Conservation (phyloP, 2,888 invertebrate species). For the Andrena camellia region DNA sequence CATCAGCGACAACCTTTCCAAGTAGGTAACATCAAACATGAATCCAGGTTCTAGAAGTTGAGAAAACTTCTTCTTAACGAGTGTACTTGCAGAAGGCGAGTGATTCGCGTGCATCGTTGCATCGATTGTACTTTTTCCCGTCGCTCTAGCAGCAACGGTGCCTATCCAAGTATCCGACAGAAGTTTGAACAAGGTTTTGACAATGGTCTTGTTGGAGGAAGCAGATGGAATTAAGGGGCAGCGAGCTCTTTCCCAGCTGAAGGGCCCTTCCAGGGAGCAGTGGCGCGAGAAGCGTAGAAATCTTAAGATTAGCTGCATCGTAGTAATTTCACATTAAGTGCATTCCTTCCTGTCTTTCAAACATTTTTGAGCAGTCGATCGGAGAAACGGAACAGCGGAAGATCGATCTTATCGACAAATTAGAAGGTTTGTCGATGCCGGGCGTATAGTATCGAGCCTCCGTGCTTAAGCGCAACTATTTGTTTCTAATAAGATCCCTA, state of each 20-base stretch:
- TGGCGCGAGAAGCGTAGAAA: slow-evolving; percentile 14
- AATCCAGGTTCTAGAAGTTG: no score
- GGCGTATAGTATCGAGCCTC: not conserved
- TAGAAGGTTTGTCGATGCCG: not conserved
- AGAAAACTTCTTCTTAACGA: no score
- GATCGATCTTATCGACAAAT: slow-evolving; percentile 4
- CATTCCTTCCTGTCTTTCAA: not conserved
- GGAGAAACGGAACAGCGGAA: not conserved
- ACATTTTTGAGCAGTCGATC: not conserved
- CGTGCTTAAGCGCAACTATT: not conserved
- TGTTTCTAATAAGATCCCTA: not conserved
- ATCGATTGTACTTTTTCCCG: not conserved
- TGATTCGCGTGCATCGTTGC: not conserved
- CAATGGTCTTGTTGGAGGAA: not conserved
- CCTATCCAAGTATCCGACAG: not conserved
- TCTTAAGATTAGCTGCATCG: slow-evolving; percentile 33
- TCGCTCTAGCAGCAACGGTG: not conserved
- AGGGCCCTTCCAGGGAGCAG: not conserved
- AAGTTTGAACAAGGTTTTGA: not conserved
- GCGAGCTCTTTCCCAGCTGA: not conserved
- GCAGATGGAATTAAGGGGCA: not conserved
- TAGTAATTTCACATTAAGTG: slow-evolving; percentile 24
- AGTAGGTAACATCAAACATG: no score
- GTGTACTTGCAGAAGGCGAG: not conserved
- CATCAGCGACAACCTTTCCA: no score